These are phyloP conservation scores for Zaprionus ornatus DNA, from an alignment of 1,140 invertebrate species.

Conservation along the genomic window DNA sequence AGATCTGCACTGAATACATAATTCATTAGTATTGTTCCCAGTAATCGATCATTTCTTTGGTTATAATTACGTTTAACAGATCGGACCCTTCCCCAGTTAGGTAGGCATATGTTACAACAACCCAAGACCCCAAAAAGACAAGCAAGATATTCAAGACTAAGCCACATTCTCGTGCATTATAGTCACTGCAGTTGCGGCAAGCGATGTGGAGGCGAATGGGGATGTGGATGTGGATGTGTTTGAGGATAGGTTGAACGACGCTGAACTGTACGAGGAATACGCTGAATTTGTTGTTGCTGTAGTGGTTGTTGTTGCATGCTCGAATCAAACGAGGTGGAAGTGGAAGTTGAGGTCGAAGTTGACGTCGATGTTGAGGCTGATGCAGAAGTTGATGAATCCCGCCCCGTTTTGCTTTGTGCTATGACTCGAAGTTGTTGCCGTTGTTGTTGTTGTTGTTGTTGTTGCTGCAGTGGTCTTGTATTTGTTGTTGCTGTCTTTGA, in stretches of 20 bases:
- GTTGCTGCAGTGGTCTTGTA: neutral
- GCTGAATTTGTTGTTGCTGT: neutral
- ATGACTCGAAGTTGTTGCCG: constrained; percentile 5
- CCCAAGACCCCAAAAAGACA: too few relatives aligned
- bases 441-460: constrained; percentile 11
- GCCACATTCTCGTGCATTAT: neutral
- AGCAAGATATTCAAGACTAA: neutral
- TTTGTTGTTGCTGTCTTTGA: constrained; percentile 6
- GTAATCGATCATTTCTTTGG: neutral
- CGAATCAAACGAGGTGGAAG: constrained; percentile 16
- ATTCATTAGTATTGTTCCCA: too few relatives aligned
- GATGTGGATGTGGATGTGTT: neutral
- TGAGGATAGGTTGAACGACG: constrained; percentile 24
- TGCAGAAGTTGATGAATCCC: constrained; percentile 1
- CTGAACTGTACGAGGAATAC: constrained; percentile 6
- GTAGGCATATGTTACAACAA: too few relatives aligned
- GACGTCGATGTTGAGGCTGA: constrained; percentile 16
- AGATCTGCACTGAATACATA: too few relatives aligned
- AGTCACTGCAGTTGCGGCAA: neutral
- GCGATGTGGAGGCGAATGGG: too few relatives aligned
- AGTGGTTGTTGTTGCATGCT: neutral
- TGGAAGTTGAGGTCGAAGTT: neutral
- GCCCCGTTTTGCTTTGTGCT: constrained; percentile 9
- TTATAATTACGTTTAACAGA: too few relatives aligned
- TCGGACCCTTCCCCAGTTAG: too few relatives aligned